Conservation (phyloP, 2,888 invertebrate species). For the Andricus quercusramuli region DNA sequence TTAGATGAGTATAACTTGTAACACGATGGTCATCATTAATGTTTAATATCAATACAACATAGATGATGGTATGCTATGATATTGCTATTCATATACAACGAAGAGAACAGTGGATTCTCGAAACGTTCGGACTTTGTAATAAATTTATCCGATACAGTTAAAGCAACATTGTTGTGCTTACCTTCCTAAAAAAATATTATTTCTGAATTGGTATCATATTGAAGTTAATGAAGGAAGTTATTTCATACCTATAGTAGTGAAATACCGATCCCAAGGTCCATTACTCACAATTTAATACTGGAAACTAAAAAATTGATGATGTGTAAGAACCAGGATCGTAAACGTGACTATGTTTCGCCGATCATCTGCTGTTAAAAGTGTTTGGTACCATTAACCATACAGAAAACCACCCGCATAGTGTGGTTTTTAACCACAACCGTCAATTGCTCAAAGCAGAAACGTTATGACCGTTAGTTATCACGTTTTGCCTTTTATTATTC, state of each 20-base stretch:
- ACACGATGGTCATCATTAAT: too few relatives aligned
- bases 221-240: background rate
- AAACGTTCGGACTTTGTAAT: too few relatives aligned
- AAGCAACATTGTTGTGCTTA: too few relatives aligned
- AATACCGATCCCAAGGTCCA: background rate
- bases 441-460: background rate
- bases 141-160: too few relatives aligned
- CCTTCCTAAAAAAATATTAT: background rate
- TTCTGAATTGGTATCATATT: too few relatives aligned
- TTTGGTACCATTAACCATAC: background rate
- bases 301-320: background rate
- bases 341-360: background rate
- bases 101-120: too few relatives aligned
- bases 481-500: background rate
- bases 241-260: background rate
- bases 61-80: too few relatives aligned
- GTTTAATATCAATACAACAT: too few relatives aligned
- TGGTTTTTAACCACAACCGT: background rate
- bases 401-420: background rate
- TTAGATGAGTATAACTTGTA: too few relatives aligned
- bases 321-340: background rate
- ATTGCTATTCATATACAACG: too few relatives aligned
- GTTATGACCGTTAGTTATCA: background rate
- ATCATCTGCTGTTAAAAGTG: background rate
- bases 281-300: background rate